Evolutionary conservation across 2,888 invertebrate species (phyloP), one percentile per base, ranked within the genome.

Genomic region (Leptopilina drosophilae): DNA sequence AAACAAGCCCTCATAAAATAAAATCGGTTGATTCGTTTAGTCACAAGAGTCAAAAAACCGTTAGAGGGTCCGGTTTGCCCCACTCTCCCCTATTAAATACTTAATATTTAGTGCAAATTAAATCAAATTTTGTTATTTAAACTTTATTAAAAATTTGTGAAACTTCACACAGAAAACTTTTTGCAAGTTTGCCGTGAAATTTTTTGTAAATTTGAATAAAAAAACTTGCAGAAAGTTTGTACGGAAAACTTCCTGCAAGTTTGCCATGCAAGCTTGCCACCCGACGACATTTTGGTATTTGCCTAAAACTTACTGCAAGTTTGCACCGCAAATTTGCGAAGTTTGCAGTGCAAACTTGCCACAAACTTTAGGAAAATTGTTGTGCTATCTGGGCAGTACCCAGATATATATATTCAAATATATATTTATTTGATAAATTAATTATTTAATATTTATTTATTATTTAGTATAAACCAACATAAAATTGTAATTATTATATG

Each of bases 341-440:
- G 12, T 56, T 56, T 56, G 53, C 53, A 56, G 14, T 14, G 53
- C 53, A 56, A 56, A 56, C 53, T 56, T 56, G 53, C 53, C 9
- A 56, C 53, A 56, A 56, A 56, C 53, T 56, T 56, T 14, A 11
- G 8, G 53, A 11, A 56, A 56, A 56, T 14, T 56, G 53, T 4
- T 56, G 53, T 56, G 53, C 53, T 56, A 56, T 56, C 53, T 56
- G 53, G 53, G 53, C n/a, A n/a, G n/a, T n/a, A n/a, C n/a, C n/a
- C n/a, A n/a, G n/a, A n/a, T n/a, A n/a, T n/a, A n/a, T n/a, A n/a
- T n/a, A n/a, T n/a, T n/a, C n/a, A n/a, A n/a, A n/a, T n/a, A n/a
- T n/a, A n/a, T n/a, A n/a, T n/a, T n/a, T n/a, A n/a, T n/a, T n/a
- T n/a, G n/a, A n/a, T n/a, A n/a, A n/a, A n/a, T n/a, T n/a, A n/a